These are phyloP conservation scores for Zoanthus sansibaricus DNA, from an alignment of 92 coral and sea anemone species.

Conservation along the genomic window DNA sequence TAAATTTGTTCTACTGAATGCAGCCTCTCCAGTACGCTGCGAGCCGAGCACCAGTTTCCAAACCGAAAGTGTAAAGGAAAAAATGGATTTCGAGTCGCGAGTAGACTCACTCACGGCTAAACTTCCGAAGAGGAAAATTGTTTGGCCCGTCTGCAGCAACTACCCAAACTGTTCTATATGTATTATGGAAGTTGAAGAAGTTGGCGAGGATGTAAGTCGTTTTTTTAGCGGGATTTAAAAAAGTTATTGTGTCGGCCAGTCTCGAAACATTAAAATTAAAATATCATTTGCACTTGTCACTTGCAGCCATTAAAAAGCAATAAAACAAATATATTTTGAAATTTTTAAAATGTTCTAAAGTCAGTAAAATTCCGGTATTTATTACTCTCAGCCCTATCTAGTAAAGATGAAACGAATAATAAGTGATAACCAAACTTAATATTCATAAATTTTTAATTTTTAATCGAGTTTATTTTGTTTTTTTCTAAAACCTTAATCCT, in stretches of 20 bases:
- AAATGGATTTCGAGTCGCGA: background rate
- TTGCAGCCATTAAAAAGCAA: too few relatives aligned
- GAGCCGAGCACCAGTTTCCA: background rate
- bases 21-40: background rate
- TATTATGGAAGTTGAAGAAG: constrained; percentile 54
- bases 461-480: background rate
- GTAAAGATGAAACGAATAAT: too few relatives aligned
- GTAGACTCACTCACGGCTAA: background rate
- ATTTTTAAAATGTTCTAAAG: too few relatives aligned
- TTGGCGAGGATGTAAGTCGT: constrained; percentile 40
- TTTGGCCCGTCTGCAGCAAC: constrained; percentile 79
- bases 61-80: background rate
- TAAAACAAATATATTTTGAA: too few relatives aligned
- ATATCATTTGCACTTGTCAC: too few relatives aligned
- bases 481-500: background rate
- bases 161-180: constrained; percentile 79
- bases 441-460: background rate
- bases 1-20: constrained; percentile 14
- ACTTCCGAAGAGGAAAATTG: constrained; percentile 46
- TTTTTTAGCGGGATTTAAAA: background rate
- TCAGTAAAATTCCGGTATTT: too few relatives aligned
- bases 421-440: too few relatives aligned
- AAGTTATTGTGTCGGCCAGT: too few relatives aligned
- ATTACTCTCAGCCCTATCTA: too few relatives aligned
- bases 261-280: too few relatives aligned